phyloP scores from a whole-genome alignment of 2,113 vertebrate species.

The Eulacestoma nigropectus region DNA sequence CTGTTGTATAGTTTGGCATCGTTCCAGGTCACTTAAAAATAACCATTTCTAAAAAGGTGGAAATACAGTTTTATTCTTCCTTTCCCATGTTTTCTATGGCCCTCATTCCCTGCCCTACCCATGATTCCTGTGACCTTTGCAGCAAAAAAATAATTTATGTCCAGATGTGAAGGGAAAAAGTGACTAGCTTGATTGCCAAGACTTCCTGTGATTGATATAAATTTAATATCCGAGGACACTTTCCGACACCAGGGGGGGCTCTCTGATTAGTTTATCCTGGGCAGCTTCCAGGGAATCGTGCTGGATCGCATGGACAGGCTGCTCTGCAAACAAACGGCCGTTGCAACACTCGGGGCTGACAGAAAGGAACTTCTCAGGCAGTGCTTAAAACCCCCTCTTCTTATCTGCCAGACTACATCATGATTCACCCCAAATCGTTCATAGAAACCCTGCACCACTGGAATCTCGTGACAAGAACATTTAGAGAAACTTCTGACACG shows the following conservation, averaged over 20 bases:
- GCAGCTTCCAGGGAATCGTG: conserved; percentile 56
- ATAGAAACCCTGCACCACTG: not conserved
- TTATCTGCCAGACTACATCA: not conserved
- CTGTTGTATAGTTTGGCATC: conserved; percentile 55
- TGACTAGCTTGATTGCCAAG: conserved; percentile 66
- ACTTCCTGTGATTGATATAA: conserved; percentile 69
- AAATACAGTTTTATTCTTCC: conserved; percentile 72
- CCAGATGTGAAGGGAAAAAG: conserved; percentile 74
- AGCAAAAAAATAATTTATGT: conserved; percentile 56
- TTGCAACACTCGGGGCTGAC: not conserved
- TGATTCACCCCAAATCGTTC: not conserved
- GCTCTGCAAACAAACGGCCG: not conserved
- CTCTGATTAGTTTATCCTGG: conserved; percentile 59
- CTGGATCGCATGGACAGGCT: not conserved
- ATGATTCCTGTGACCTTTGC: conserved; percentile 67
- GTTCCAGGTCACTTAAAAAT: conserved; percentile 73
- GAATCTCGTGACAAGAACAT: not conserved
- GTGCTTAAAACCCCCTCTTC: not conserved
- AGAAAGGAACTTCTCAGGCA: not conserved
- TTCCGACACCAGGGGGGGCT: conserved; percentile 69
- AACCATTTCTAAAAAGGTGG: conserved; percentile 76
- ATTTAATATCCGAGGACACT: conserved; percentile 63
- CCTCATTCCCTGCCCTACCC: conserved; percentile 69
- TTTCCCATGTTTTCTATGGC: conserved; percentile 75
- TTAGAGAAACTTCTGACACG: not conserved